Evolutionary conservation across 2,888 invertebrate species (phyloP), one percentile per base, ranked within the genome.

Genomic region (Mongoloraphidia duomilia): DNA sequence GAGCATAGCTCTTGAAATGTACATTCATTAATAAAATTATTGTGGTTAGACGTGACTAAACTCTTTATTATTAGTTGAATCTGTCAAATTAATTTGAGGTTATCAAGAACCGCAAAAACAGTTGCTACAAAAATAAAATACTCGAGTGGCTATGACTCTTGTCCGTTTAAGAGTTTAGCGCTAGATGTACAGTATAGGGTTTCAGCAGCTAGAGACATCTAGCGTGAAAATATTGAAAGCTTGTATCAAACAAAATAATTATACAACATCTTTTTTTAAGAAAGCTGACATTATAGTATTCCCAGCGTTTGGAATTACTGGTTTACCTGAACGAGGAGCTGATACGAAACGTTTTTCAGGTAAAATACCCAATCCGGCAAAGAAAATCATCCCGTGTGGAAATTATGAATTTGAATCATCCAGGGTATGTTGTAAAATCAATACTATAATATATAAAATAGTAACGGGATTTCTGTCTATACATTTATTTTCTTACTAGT

Each of bases 231-330:
- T 59, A 58, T 39, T 60, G 61, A 8, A 53, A 55, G 10, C 41
- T 49, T 47, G 72, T 26, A 26, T 54, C 55, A 67, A 2, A 55
- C 11, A 11, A 14, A 13, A 35, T 35, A 35, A 33, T 35, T 41
- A 35, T 46, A n/a, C 26, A 39, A 35, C 35, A 34, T 43, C n/a
- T 37, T 36, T 26, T 53, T 62, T 60, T n/a, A 59, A 76, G 76
- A 61, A 63, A 8, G 72, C 63, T 0, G 73, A 77, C 53, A 76
- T 78, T 13, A 63, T 77, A 14, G 74, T 77, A n/a, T 77, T 77
- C 53, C 77, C 78, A 0, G 77, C 77, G 60, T 59, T 52, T 44
- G 65, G 64, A 3, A 36, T 66, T 49, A 60, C 64, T 3, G 55
- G 56, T 3, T 12, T 53, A 3, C 53, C 65, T 47, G 61, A 70